Conservation (phyloP, 2,888 invertebrate species). For the Campopleginae sp. region DNA sequence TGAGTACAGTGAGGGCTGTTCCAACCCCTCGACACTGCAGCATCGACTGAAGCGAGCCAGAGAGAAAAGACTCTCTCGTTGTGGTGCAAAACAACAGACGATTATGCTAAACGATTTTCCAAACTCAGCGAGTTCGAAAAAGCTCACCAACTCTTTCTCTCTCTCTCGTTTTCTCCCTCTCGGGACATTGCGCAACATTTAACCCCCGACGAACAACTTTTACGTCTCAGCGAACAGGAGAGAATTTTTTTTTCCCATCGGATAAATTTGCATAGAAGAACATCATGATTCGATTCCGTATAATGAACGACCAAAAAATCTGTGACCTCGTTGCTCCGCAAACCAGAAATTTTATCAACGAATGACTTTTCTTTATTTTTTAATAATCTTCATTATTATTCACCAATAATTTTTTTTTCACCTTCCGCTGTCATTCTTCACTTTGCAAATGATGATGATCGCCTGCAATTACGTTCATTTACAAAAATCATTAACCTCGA, state of each 20-base stretch:
- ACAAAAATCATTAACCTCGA: slow-evolving; percentile 17
- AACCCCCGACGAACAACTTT: slow-evolving; percentile 44
- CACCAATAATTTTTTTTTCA: neutral
- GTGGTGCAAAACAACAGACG: slow-evolving; percentile 59
- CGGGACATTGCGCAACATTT: slow-evolving; percentile 51
- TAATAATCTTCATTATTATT: neutral
- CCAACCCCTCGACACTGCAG: slow-evolving; percentile 42
- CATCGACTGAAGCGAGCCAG: slow-evolving; percentile 18
- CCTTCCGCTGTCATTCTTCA: neutral
- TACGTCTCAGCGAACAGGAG: slow-evolving; percentile 52
- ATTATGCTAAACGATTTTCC: slow-evolving; percentile 80
- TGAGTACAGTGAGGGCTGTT: slow-evolving; percentile 73
- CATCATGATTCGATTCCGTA: slow-evolving; percentile 14
- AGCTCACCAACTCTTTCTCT: slow-evolving; percentile 37
- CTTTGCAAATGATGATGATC: neutral
- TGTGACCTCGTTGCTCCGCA: neutral
- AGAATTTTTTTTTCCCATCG: slow-evolving; percentile 5
- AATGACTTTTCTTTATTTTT: neutral
- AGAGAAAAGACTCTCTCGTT: slow-evolving; percentile 40
- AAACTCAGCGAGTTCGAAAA: slow-evolving; percentile 64
- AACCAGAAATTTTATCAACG: neutral
- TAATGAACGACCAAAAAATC: neutral
- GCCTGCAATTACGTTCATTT: slow-evolving; percentile 16
- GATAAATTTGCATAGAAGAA: slow-evolving; percentile 29
- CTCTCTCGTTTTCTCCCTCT: slow-evolving; percentile 39